phyloP scores from a whole-genome alignment of 2,797 vertebrate genomes.

The Sebastes baramenuke region DNA sequence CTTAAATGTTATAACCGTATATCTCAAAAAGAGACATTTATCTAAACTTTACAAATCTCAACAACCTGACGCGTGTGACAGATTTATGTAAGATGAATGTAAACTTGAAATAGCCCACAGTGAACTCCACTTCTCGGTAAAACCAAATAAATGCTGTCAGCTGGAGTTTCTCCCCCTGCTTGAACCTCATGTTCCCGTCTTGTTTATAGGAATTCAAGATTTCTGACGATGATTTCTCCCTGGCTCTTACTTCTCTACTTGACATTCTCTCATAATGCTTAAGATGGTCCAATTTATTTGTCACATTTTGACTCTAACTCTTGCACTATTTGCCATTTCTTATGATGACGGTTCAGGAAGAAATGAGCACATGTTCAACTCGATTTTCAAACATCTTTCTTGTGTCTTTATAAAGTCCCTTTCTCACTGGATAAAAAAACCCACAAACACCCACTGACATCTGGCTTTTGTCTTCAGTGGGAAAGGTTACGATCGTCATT shows the following conservation, averaged over 20 bases:
- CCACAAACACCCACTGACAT: background rate
- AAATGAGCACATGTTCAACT: background rate
- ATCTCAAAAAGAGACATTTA: conserved; percentile 30
- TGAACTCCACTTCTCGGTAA: conserved; percentile 10
- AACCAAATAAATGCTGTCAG: conserved; percentile 32
- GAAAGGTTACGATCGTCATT: too few relatives aligned
- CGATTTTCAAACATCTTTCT: background rate
- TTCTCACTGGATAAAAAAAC: background rate
- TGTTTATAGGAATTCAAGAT: conserved; percentile 13
- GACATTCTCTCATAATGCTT: background rate
- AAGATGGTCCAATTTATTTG: background rate
- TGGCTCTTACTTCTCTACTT: background rate
- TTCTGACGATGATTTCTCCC: background rate
- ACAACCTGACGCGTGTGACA: background rate
- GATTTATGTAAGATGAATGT: conserved; percentile 19
- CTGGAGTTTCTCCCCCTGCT: background rate
- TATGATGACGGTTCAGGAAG: background rate
- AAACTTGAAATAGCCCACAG: conserved; percentile 11
- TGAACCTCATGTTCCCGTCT: background rate
- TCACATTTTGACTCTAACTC: background rate
- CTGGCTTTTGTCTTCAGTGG: background rate
- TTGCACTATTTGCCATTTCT: background rate
- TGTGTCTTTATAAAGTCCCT: background rate
- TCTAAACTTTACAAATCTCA: conserved; percentile 30
- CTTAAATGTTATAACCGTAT: conserved; percentile 9